Conservation (phyloP, 2,888 invertebrate species). For the Cabera pusaria region DNA sequence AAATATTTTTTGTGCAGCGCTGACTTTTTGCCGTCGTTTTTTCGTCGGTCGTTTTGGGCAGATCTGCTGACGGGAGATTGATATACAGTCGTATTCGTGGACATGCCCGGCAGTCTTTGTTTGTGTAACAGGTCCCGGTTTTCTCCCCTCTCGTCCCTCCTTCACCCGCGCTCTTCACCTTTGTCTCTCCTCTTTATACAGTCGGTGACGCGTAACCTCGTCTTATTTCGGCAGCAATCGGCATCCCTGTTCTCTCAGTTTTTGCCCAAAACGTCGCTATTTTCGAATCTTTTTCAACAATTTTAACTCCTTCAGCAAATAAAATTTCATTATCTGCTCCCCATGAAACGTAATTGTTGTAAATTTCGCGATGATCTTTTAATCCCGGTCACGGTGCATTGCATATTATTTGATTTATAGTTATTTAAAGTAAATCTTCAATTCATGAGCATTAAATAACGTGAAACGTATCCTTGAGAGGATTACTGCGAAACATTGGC, state of each 20-base stretch:
- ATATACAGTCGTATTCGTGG: slow-evolving; percentile 78
- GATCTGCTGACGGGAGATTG: slow-evolving; percentile 79
- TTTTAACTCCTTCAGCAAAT: slow-evolving; percentile 16
- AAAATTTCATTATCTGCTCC: slow-evolving; percentile 2
- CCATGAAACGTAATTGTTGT: slow-evolving; percentile 9
- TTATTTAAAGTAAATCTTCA: slow-evolving; percentile 19
- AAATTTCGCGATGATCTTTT: slow-evolving; percentile 23
- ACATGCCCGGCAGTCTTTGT: slow-evolving; percentile 79
- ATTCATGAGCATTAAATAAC: slow-evolving; percentile 22
- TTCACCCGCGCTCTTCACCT: slow-evolving; percentile 56
- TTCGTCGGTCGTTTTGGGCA: slow-evolving; percentile 75
- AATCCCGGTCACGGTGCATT: slow-evolving; percentile 24
- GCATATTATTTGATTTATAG: slow-evolving; percentile 23
- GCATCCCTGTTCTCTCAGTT: slow-evolving; percentile 47
- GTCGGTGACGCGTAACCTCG: slow-evolving; percentile 63
- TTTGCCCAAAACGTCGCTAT: slow-evolving; percentile 44
- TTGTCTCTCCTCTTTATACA: slow-evolving; percentile 75
- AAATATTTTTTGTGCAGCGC: slow-evolving; percentile 60
- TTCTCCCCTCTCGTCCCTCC: slow-evolving; percentile 38
- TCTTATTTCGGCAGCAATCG: slow-evolving; percentile 68
- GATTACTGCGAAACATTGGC: slow-evolving; percentile 21
- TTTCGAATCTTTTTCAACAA: slow-evolving; percentile 37
- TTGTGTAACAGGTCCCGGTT: slow-evolving; percentile 69
- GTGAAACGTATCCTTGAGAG: slow-evolving; percentile 7
- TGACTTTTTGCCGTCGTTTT: slow-evolving; percentile 70